These are phyloP conservation scores for Apodemia mormo DNA, from an alignment of 2,888 invertebrate species.

Conservation along the genomic window DNA sequence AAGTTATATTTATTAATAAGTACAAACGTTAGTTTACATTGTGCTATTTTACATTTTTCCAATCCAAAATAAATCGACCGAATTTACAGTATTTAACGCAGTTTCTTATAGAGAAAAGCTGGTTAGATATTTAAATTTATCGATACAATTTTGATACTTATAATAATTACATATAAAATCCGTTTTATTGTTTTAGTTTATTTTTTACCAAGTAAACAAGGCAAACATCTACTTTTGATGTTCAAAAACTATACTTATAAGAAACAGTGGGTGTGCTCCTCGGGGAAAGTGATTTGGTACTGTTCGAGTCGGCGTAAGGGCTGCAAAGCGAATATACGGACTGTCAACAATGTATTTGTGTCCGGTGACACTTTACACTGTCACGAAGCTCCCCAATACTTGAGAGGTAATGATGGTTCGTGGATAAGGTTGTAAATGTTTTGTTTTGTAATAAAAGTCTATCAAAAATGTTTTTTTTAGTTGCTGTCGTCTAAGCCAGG, in stretches of 20 bases:
- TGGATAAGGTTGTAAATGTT: not conserved
- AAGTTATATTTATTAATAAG: no score
- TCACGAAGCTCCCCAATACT: slow-evolving; percentile 43
- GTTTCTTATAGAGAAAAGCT: no score
- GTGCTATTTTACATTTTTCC: no score
- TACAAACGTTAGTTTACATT: no score
- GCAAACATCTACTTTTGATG: slow-evolving; percentile 5
- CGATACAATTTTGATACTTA: no score
- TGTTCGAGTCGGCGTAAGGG: slow-evolving; percentile 34
- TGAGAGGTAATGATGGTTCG: not conserved
- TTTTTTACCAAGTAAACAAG: slow-evolving; percentile 6
- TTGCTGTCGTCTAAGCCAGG: no score
- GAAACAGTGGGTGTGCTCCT: slow-evolving; percentile 24
- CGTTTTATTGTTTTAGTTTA: not conserved
- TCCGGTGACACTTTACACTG: slow-evolving; percentile 36
- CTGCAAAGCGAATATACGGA: slow-evolving; percentile 34
- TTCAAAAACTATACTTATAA: slow-evolving; percentile 22
- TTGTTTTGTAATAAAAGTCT: no score
- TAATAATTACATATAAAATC: not conserved
- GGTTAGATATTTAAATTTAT: no score
- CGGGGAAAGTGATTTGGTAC: slow-evolving; percentile 33
- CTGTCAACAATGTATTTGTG: slow-evolving; percentile 26
- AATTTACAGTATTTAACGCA: no score
- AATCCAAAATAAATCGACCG: no score
- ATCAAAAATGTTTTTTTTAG: no score